Evolutionary conservation across 2,113 vertebrate genomes (phyloP).

Genomic region (Phrynosoma platyrhinos): DNA sequence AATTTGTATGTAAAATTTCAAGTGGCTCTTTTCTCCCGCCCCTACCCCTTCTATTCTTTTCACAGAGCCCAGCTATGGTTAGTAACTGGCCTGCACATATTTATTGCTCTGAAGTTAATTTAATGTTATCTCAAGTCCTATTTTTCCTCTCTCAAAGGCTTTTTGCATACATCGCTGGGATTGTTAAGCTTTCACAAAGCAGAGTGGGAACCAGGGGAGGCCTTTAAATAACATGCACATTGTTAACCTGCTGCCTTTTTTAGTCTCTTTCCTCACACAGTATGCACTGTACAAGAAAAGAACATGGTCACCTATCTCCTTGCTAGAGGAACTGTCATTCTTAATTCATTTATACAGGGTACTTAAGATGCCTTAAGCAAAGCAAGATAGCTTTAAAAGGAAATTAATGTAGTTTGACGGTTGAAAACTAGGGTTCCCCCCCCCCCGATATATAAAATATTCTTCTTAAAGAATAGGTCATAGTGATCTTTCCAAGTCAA

Average conservation of each 20-base stretch:
- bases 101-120: constrained; percentile 70
- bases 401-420: constrained; percentile 67
- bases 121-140: constrained; percentile 66
- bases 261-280: constrained; percentile 62
- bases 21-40: constrained; percentile 38
- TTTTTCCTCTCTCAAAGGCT: constrained; percentile 64
- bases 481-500: constrained; percentile 19
- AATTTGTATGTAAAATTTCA: constrained; percentile 68
- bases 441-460: constrained; percentile 51
- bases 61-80: constrained; percentile 49
- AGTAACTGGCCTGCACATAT: constrained; percentile 50
- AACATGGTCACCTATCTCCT: constrained; percentile 68
- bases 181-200: constrained; percentile 60
- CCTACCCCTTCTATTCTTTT: constrained; percentile 33
- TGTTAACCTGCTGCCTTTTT: constrained; percentile 70
- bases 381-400: constrained; percentile 58
- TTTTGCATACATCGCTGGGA: constrained; percentile 59
- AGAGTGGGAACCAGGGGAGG: constrained; percentile 39
- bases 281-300: constrained; percentile 58
- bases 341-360: constrained; percentile 66
- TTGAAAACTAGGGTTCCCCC: constrained; percentile 43
- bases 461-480: constrained; percentile 43
- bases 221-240: constrained; percentile 63
- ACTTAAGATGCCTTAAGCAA: constrained; percentile 67
- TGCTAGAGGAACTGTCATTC: constrained; percentile 64